Evolutionary conservation across 2,797 vertebrate species (phyloP).

Genomic region (Poecilia picta): DNA sequence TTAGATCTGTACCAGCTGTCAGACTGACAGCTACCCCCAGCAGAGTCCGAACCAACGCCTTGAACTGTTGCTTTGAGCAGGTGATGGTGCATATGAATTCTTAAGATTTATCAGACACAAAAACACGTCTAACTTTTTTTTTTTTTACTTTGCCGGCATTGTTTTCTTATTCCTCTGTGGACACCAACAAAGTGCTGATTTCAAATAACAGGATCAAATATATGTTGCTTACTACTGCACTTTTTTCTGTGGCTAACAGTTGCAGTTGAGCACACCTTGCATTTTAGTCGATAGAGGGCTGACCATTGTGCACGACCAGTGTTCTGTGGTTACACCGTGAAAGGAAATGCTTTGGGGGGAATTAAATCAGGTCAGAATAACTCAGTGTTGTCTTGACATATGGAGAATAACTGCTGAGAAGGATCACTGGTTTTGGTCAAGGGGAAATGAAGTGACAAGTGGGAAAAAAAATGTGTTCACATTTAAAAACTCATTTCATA

Average conservation of each 20-base stretch:
- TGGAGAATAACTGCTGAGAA: background rate
- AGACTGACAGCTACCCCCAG: constrained; percentile 60
- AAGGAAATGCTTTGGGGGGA: background rate
- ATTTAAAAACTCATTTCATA: background rate
- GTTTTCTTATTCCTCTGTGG: constrained; percentile 15
- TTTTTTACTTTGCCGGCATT: background rate
- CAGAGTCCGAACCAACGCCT: constrained; percentile 48
- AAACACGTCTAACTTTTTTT: constrained; percentile 13
- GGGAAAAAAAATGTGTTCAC: background rate
- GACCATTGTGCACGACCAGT: background rate
- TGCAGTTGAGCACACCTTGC: constrained; percentile 2
- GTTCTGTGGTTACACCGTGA: background rate
- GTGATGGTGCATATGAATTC: constrained; percentile 27
- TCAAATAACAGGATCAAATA: background rate
- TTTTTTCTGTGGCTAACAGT: background rate
- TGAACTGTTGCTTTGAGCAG: constrained; percentile 20
- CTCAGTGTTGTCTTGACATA: background rate
- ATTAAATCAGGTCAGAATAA: constrained; percentile 2
- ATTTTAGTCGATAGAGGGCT: background rate
- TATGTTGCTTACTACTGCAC: background rate
- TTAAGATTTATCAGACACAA: constrained; percentile 25
- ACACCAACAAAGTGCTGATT: background rate
- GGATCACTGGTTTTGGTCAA: background rate
- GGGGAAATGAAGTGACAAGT: background rate
- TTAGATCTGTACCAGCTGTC: constrained; percentile 60